A percentile compares a stretch with the other conserved stretches of the same genome.
Conservation (phyloP, 2,888 invertebrate species). For the Sesia bembeciformis region DNA sequence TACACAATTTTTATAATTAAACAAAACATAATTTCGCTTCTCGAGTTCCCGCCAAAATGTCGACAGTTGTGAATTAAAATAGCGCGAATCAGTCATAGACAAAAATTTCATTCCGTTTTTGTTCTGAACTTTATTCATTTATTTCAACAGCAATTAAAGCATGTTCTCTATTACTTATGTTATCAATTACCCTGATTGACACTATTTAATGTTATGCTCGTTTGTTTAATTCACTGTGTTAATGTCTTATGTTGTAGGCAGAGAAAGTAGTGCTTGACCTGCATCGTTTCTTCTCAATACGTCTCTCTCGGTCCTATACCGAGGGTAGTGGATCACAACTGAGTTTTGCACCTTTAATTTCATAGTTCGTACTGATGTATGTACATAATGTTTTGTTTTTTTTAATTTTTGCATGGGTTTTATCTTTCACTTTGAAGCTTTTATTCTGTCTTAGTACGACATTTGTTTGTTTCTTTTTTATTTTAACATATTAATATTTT, state of each 20-base stretch:
- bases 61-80: too few relatives aligned
- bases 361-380: slow-evolving; percentile 55
- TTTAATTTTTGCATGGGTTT: slow-evolving; percentile 25
- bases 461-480: too few relatives aligned
- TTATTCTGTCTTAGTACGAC: background rate
- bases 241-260: slow-evolving; percentile 78
- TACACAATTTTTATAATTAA: too few relatives aligned
- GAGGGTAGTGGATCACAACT: slow-evolving; percentile 46
- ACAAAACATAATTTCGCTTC: too few relatives aligned
- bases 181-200: background rate
- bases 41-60: too few relatives aligned
- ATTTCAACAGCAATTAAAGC: too few relatives aligned
- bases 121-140: too few relatives aligned
- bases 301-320: slow-evolving; percentile 71
- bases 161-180: too few relatives aligned
- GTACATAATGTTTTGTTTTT: slow-evolving; percentile 41
- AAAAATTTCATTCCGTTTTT: too few relatives aligned
- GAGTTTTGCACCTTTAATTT: slow-evolving; percentile 54
- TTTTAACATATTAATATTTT: too few relatives aligned
- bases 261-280: slow-evolving; percentile 83
- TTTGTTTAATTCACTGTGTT: slow-evolving; percentile 22
- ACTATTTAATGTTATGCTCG: slow-evolving; percentile 8
- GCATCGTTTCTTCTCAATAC: slow-evolving; percentile 86
- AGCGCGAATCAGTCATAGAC: too few relatives aligned
- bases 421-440: slow-evolving; percentile 9